A percentile compares a stretch with the other conserved stretches of the same genome.
phyloP scores from a whole-genome alignment of 2,888 invertebrate genomes.

The Stramonita haemastoma region DNA sequence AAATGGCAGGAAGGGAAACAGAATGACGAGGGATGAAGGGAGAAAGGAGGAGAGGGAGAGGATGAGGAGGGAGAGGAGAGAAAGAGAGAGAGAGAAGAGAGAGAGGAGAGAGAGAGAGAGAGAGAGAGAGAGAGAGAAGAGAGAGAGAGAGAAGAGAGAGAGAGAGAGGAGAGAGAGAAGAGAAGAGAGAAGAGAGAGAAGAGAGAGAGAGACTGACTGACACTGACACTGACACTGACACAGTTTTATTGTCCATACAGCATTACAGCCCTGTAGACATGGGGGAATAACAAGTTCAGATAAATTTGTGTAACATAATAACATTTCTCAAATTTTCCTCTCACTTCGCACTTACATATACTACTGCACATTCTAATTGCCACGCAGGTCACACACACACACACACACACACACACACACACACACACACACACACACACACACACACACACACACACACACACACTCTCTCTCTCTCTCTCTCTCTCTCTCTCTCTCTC shows the following conservation, averaged over 20 bases:
- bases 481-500: too few relatives aligned
- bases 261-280: too few relatives aligned
- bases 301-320: too few relatives aligned
- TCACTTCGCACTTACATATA: too few relatives aligned
- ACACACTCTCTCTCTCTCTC: not conserved
- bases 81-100: not conserved
- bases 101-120: too few relatives aligned
- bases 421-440: not conserved
- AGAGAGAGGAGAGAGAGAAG: not conserved
- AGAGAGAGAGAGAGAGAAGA: not conserved
- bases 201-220: not conserved
- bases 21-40: too few relatives aligned
- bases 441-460: conserved; percentile 13
- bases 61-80: not conserved
- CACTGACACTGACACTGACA: too few relatives aligned
- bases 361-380: too few relatives aligned
- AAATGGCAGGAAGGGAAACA: too few relatives aligned
- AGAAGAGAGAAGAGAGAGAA: not conserved
- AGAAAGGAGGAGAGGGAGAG: not conserved
- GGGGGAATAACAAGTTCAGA: too few relatives aligned
- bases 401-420: not conserved
- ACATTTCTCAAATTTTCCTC: too few relatives aligned
- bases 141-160: not conserved
- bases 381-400: not conserved
- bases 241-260: too few relatives aligned